Conservation (phyloP, 1,140 invertebrate species). For the Zaprionus capensis region DNA sequence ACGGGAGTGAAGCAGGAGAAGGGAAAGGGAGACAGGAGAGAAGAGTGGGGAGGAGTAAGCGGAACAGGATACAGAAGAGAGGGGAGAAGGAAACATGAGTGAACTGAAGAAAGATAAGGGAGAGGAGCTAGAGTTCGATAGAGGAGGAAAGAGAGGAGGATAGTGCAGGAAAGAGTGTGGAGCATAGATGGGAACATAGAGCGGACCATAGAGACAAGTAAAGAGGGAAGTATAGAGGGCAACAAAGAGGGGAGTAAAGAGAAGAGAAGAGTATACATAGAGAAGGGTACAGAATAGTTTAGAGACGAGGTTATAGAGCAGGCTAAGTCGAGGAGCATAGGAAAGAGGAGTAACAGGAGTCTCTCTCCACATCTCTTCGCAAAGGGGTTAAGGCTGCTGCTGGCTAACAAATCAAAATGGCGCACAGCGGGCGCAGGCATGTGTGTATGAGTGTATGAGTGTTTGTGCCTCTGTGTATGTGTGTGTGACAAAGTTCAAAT, state of each 20-base stretch:
- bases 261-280: not conserved
- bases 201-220: not conserved
- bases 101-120: not conserved
- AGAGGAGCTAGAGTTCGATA: not conserved
- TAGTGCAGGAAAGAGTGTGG: not conserved
- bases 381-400: constrained; percentile 6
- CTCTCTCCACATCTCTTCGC: no score
- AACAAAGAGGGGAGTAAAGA: not conserved
- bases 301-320: not conserved
- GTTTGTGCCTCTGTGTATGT: not conserved
- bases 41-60: no score
- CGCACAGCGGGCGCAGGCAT: not conserved
- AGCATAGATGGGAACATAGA: not conserved
- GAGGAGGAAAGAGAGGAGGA: not conserved
- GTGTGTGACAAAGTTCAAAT: constrained; percentile 47
- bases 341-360: no score
- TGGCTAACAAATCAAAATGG: constrained; percentile 50
- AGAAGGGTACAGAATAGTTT: no score
- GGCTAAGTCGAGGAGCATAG: not conserved
- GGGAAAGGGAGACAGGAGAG: no score
- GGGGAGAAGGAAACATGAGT: no score
- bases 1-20: no score
- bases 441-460: not conserved
- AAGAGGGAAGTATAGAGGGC: not conserved
- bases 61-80: no score